Evolutionary conservation across 1,140 invertebrate genomes (phyloP).

Genomic region (Trichomalopsis sarcophagae): DNA sequence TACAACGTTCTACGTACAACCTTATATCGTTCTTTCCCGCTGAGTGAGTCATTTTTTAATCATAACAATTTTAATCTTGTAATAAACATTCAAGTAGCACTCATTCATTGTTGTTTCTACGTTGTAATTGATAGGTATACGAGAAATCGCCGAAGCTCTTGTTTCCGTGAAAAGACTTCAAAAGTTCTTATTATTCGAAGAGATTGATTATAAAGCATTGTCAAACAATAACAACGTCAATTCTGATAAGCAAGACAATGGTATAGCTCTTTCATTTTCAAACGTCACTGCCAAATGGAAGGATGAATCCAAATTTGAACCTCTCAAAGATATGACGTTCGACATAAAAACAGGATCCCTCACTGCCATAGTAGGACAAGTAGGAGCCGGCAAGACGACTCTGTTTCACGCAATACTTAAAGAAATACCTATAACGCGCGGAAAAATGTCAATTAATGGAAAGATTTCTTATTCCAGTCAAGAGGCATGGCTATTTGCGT

Average conservation of each 20-base stretch:
- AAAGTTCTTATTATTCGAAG: slow-evolving; percentile 82
- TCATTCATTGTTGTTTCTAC: neutral
- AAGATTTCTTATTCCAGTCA: slow-evolving; percentile 92
- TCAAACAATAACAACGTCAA: slow-evolving; percentile 20
- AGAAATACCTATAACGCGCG: slow-evolving; percentile 84
- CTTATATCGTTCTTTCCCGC: slow-evolving; percentile 66
- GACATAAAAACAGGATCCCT: slow-evolving; percentile 80
- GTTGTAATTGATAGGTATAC: slow-evolving; percentile 74
- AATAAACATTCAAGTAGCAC: neutral
- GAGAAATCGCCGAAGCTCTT: slow-evolving; percentile 80
- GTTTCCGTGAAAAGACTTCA: slow-evolving; percentile 82
- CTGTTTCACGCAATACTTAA: slow-evolving; percentile 87
- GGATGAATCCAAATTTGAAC: slow-evolving; percentile 74
- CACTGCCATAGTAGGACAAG: slow-evolving; percentile 87
- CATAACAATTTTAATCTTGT: neutral
- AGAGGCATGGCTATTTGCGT: slow-evolving; percentile 92
- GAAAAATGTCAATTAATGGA: slow-evolving; percentile 83
- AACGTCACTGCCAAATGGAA: slow-evolving; percentile 80
- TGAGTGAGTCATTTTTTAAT: slow-evolving; percentile 56
- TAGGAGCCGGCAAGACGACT: slow-evolving; percentile 90
- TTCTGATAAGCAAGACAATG: neutral
- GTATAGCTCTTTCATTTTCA: slow-evolving; percentile 63
- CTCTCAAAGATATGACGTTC: slow-evolving; percentile 79
- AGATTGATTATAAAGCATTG: slow-evolving; percentile 67
- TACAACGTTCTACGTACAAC: slow-evolving; percentile 83